Percentiles rank a stretch among this genome's conserved stretches.
Evolutionary conservation across 2,888 invertebrate genomes (phyloP).

Genomic region (Antitype chi): DNA sequence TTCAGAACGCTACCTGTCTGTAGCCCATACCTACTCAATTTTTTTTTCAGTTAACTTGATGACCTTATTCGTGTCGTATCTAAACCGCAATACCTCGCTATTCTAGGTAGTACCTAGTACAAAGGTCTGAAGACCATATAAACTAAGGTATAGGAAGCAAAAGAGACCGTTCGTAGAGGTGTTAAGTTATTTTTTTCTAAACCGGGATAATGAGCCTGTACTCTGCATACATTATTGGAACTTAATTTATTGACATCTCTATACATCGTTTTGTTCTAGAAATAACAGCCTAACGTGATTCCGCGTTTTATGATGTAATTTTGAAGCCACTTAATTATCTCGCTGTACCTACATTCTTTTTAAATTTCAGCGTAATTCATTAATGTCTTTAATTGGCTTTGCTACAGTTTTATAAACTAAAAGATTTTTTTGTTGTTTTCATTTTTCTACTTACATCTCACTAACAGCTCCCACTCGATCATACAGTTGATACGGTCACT

Average conservation of each 20-base stretch:
- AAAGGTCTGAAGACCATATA: conserved; percentile 9
- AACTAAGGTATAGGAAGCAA: neutral
- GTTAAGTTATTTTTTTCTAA: conserved; percentile 3
- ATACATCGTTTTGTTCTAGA: conserved; percentile 9
- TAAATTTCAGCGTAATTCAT: neutral
- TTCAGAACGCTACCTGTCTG: neutral
- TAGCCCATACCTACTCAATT: neutral
- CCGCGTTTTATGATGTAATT: conserved; percentile 2
- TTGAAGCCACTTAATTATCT: neutral
- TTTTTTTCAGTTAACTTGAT: neutral
- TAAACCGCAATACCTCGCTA: neutral
- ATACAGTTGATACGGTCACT: conserved; percentile 80
- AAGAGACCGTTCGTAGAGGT: neutral
- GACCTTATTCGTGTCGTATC: neutral
- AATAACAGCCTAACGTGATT: conserved; percentile 12
- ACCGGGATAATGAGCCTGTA: neutral
- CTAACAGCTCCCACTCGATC: conserved; percentile 77
- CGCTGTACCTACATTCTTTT: conserved; percentile 10
- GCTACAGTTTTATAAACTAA: neutral
- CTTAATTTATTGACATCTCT: neutral
- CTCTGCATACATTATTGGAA: neutral
- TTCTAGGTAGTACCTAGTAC: conserved; percentile 4
- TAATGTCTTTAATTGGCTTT: neutral
- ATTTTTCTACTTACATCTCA: conserved; percentile 80
- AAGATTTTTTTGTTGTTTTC: neutral